phyloP scores from a whole-genome alignment of 2,113 vertebrate species.

The Ceratotherium simum region DNA sequence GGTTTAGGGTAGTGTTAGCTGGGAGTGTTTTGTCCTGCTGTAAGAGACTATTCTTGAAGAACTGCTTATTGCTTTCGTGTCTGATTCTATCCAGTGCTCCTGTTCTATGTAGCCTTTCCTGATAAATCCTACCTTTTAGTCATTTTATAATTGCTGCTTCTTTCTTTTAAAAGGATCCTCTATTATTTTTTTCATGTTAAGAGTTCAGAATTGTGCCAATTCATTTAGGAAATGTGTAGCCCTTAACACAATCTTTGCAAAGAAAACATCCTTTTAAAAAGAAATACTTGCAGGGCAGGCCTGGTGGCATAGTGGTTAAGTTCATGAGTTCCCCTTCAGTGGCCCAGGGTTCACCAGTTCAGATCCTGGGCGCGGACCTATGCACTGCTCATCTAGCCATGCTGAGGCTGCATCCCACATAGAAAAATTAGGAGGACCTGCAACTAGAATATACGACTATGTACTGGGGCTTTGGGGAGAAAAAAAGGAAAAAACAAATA shows the following conservation, averaged over 20 bases:
- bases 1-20: neutral
- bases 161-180: neutral
- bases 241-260: neutral
- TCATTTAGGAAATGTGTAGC: neutral
- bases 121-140: slow-evolving; percentile 42
- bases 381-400: no score
- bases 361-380: no score
- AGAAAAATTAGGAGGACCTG: no score
- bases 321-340: no score
- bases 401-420: no score
- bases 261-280: neutral
- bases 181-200: neutral
- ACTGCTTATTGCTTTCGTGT: neutral
- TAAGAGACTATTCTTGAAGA: neutral
- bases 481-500: no score
- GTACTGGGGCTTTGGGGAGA: no score
- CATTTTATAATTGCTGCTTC: slow-evolving; percentile 32
- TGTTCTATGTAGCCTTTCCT: neutral
- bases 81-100: neutral
- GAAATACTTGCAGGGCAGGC: neutral
- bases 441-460: no score
- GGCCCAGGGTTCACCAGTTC: no score
- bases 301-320: no score
- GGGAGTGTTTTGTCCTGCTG: neutral
- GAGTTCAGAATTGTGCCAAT: neutral